Base-by-base conservation (phyloP, 2,888 invertebrate species). In the Drosophila mimica region DNA sequence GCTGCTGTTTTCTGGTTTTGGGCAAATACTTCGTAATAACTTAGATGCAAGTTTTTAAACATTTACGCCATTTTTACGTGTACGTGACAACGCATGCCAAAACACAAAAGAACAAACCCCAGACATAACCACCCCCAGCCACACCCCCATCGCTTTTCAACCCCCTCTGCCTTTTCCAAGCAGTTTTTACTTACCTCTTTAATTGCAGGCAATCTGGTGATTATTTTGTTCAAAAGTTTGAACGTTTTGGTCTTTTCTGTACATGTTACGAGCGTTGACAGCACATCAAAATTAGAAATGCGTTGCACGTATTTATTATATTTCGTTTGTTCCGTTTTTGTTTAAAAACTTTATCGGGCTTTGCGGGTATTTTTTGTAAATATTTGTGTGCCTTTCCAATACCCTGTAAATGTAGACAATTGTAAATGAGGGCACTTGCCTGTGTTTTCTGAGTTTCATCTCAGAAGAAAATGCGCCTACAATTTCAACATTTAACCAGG, bases 41-140 rank as follows among this genome's bases (percentile, higher is more conserved):
- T 90, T 89, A 83, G 81, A 82, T 88, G 90, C 83, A 88, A 85
- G 78, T 85, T 85, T 88, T 78, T 68, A 89, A 88, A 83, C 88
- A 90, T 90, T 87, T 90, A 79, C 90, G 79, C 88, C 83, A 83
- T 88, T 85, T 82, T 74, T 66, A 63, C 73, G 70, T 71, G 80
- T 82, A 90, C 89, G 90, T 88, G 90, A 81, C 87, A 73, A 78
- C 90, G 90, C 90, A 86, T 81, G 74, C 78, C 82, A 88, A 77
- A 78, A 82, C 60, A 74, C 54, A 54, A 36, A 36, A 54, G 70
- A 81, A 69, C 58, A 40, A 7, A 17, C 49, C 46, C 51, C 30
- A 57, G 28, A 56, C 33, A 36, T 52, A 57, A 57, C 43, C 36
- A 15, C 30, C 49, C 46, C 36, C 53, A 30, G 15, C 31, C 46